Evolutionary conservation across 2,888 invertebrate genomes (phyloP).

Genomic region (Tetheella fluctuosa): DNA sequence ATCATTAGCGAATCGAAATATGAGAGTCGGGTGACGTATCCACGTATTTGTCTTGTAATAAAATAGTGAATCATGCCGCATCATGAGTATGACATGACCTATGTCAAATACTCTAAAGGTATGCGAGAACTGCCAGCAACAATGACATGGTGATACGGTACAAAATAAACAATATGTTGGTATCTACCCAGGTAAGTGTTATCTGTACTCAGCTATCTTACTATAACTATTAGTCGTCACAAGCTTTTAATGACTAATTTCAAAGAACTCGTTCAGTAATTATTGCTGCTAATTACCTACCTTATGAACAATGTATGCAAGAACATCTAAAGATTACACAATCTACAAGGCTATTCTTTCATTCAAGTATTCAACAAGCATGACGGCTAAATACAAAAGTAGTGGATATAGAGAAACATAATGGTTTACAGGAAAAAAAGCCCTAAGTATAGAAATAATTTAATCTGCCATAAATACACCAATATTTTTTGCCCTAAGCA

Average conservation of each 20-base stretch:
- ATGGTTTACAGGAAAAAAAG: too few relatives aligned
- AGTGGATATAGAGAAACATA: too few relatives aligned
- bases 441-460: too few relatives aligned
- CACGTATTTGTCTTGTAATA: not conserved
- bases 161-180: not conserved
- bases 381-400: conserved; percentile 3
- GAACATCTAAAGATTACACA: conserved; percentile 3
- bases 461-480: too few relatives aligned
- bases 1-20: not conserved
- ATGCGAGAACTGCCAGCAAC: not conserved
- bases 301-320: not conserved
- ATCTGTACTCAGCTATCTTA: not conserved
- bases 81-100: not conserved
- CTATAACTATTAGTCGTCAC: not conserved
- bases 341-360: conserved; percentile 1
- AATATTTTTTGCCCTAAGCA: too few relatives aligned
- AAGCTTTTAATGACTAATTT: not conserved
- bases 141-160: not conserved
- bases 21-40: not conserved
- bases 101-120: not conserved
- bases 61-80: not conserved
- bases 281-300: not conserved
- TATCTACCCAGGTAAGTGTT: not conserved
- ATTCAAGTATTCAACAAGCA: conserved; percentile 29
- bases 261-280: not conserved